Percentiles rank a stretch among this genome's conserved stretches.
These are phyloP conservation scores for Drosophila nigromelanica DNA, from an alignment of 1,140 invertebrate species.

Conservation along the genomic window DNA sequence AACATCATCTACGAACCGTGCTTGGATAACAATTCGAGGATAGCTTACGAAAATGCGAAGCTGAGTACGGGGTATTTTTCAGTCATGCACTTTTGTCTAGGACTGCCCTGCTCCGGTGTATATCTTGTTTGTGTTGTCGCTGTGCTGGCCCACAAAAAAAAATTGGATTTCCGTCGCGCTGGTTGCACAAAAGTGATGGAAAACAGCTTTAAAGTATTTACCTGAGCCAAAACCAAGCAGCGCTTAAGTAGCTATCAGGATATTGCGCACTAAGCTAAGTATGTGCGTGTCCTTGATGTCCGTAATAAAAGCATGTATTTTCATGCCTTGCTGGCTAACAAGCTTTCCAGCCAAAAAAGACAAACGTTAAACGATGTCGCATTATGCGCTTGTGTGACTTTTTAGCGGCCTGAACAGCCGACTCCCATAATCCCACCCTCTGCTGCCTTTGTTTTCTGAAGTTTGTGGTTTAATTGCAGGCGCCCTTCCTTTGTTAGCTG, in stretches of 20 bases:
- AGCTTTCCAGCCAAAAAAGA: conserved; percentile 14
- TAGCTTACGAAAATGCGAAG: too few relatives aligned
- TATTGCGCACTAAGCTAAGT: neutral
- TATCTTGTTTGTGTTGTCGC: neutral
- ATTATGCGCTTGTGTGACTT: conserved; percentile 39
- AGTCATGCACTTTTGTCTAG: too few relatives aligned
- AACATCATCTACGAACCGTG: too few relatives aligned
- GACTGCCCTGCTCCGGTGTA: too few relatives aligned
- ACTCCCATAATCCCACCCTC: neutral
- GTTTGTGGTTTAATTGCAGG: conserved; percentile 71
- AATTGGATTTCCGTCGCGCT: neutral
- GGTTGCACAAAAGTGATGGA: conserved; percentile 32
- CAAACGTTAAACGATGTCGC: conserved; percentile 22
- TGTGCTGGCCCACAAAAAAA: conserved; percentile 9
- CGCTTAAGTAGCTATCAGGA: neutral
- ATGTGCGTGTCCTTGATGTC: conserved; percentile 2
- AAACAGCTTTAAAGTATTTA: conserved; percentile 27
- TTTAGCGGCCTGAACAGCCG: neutral
- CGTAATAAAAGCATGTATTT: conserved; percentile 18
- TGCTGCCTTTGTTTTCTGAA: conserved; percentile 3
- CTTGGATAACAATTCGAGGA: too few relatives aligned
- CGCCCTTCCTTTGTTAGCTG: conserved; percentile 34
- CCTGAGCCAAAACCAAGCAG: neutral
- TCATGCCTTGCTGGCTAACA: neutral
- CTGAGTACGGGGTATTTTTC: too few relatives aligned